Percentiles rank a stretch among this genome's conserved stretches.
These are phyloP conservation scores for Arge pagana DNA, from an alignment of 2,888 invertebrate genomes.

Conservation along the genomic window DNA sequence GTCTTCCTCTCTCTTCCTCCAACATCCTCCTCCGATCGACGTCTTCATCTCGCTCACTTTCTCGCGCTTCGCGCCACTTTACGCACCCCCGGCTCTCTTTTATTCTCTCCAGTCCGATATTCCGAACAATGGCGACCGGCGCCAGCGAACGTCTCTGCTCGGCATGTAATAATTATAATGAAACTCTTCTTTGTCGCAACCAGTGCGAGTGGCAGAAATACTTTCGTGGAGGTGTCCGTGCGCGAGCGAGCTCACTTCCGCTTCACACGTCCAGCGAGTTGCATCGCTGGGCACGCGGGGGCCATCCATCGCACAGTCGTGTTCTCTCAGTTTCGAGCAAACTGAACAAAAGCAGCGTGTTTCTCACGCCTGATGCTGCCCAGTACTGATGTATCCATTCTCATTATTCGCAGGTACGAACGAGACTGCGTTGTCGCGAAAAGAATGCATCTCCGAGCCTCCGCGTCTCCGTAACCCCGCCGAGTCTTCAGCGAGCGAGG, in stretches of 20 bases:
- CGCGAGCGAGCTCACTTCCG: conserved; percentile 49
- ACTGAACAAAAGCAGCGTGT: background rate
- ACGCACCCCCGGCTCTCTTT: conserved; percentile 11
- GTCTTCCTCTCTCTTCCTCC: conserved; percentile 1
- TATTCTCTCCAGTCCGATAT: conserved; percentile 9
- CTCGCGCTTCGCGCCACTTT: conserved; percentile 15
- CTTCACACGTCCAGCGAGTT: conserved; percentile 44
- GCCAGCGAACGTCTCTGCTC: background rate
- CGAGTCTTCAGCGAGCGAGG: too few species aligned
- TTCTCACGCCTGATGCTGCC: background rate
- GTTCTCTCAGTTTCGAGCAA: background rate
- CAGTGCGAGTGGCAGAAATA: background rate
- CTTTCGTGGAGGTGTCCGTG: conserved; percentile 46
- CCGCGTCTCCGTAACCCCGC: too few species aligned
- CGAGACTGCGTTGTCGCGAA: too few species aligned
- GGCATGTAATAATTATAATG: conserved; percentile 21
- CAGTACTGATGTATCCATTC: background rate
- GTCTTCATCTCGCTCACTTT: background rate
- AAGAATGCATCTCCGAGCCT: too few species aligned
- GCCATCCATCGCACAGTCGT: background rate
- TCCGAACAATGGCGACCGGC: conserved; percentile 13
- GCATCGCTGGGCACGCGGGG: background rate
- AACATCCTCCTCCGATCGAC: background rate
- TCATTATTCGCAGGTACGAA: too few species aligned
- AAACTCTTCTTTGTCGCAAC: conserved; percentile 5